Conservation (phyloP, 2,113 vertebrate genomes). For the Vulpes vulpes region DNA sequence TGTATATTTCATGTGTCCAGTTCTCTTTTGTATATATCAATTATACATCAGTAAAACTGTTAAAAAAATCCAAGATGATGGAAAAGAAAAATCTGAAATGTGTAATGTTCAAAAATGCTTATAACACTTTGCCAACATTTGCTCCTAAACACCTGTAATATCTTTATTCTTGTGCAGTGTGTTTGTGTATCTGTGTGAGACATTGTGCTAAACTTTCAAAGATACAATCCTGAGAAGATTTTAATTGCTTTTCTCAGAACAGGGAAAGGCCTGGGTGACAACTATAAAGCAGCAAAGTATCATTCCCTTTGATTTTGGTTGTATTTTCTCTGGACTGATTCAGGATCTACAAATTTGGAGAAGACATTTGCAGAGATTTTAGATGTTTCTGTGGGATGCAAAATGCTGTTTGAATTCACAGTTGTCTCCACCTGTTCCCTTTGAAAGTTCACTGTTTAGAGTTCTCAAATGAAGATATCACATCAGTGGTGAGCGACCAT, state of each 20-base stretch:
- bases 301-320: background rate
- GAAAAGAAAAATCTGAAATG: background rate
- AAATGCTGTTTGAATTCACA: background rate
- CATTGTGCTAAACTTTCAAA: background rate
- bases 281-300: background rate
- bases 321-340: background rate
- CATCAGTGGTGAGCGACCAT: fast-evolving
- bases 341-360: background rate
- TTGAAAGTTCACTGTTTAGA: background rate
- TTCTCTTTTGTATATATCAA: background rate
- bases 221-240: background rate
- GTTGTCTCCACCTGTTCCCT: background rate
- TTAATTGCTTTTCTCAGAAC: background rate
- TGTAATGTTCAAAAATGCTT: background rate
- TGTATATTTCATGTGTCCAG: background rate
- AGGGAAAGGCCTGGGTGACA: background rate
- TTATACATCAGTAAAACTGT: background rate
- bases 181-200: background rate
- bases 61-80: background rate
- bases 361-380: background rate
- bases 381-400: background rate
- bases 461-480: background rate
- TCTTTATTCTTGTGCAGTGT: background rate
- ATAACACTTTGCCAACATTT: background rate
- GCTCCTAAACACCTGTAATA: background rate